Conservation (phyloP, 2,888 invertebrate genomes). For the Apamea monoglypha region DNA sequence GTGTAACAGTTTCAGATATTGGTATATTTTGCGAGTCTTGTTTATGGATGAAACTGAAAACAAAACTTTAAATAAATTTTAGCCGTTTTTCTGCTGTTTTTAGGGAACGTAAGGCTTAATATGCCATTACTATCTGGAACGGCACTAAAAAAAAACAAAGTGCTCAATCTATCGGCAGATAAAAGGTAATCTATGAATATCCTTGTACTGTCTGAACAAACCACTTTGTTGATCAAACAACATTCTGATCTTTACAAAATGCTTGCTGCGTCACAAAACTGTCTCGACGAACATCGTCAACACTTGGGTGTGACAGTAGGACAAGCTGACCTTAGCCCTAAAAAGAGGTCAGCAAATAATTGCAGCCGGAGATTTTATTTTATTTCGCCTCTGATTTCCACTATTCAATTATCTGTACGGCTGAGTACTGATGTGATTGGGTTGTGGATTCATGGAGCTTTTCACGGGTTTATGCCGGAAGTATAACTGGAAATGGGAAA, state of each 20-base stretch:
- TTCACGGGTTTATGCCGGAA: slow-evolving; percentile 34
- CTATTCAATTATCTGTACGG: slow-evolving; percentile 71
- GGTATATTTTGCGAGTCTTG: not conserved
- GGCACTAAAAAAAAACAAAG: not conserved
- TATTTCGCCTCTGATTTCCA: slow-evolving; percentile 70
- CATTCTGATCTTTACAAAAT: not conserved
- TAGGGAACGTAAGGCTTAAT: not conserved
- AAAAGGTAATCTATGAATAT: not conserved
- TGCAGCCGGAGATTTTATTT: slow-evolving; percentile 73
- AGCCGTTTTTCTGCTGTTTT: not conserved
- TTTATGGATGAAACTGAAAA: not conserved
- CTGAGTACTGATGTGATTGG: slow-evolving; percentile 59
- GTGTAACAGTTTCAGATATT: slow-evolving; percentile 30
- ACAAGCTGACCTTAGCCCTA: slow-evolving; percentile 60
- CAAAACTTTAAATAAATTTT: not conserved
- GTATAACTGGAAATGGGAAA: slow-evolving; percentile 21
- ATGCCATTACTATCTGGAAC: not conserved
- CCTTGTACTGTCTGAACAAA: not conserved
- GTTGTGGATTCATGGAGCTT: slow-evolving; percentile 42
- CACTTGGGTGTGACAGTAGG: slow-evolving; percentile 65
- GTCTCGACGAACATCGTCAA: not conserved
- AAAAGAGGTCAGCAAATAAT: slow-evolving; percentile 70
- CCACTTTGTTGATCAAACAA: not conserved
- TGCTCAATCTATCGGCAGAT: not conserved
- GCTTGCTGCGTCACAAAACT: not conserved